Evolutionary conservation across 2,113 vertebrate genomes (phyloP), one percentile per base, ranked within the genome.

Genomic region (human): DNA sequence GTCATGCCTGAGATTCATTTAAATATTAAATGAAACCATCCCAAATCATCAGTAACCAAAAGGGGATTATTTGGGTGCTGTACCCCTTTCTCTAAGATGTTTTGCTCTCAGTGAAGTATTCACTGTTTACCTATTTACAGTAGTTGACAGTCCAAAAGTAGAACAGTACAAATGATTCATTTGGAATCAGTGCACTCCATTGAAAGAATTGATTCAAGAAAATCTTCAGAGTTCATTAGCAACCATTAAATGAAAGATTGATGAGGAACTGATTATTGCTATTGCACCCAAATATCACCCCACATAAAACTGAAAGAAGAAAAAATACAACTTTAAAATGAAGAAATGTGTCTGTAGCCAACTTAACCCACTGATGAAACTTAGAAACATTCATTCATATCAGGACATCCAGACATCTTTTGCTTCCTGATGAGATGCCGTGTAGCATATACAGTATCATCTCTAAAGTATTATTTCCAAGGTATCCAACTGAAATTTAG

Each of bases 1-100:
- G 6, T 85, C 66, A 86, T 35, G 35, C 59, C 66, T 83, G 61
- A 96, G 68, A 92, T 35, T 13, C 27, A 95, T 81, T 75, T 93
- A 94, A 96, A 91, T 94, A 72, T 61, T 59, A 94, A 96, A 79
- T 32, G 12, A 88, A 95, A 9, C 9, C 40, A 92, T 73, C 27
- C 35, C 18, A 95, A 84, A 88, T 59, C 38, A 94, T 59, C 70
- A 75, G 45, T 45, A 85, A 83, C 12, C 32, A 38, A 93, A 96
- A 79, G 43, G 89, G 11, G n/a, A 32, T 59, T 17, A 76, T n/a
- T 79, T 72, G 76, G 35, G 27, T 38, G 2, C 61, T 57, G 1
- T 61, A 75, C 27, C 6, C 4, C 5, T 75, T 89, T 94, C 30
- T 66, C 11, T 55, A 68, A 59, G 30, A 90, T 59, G 25, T 78